Evolutionary conservation across 2,113 vertebrate species (phyloP).

Genomic region (Chaetodon auriga): DNA sequence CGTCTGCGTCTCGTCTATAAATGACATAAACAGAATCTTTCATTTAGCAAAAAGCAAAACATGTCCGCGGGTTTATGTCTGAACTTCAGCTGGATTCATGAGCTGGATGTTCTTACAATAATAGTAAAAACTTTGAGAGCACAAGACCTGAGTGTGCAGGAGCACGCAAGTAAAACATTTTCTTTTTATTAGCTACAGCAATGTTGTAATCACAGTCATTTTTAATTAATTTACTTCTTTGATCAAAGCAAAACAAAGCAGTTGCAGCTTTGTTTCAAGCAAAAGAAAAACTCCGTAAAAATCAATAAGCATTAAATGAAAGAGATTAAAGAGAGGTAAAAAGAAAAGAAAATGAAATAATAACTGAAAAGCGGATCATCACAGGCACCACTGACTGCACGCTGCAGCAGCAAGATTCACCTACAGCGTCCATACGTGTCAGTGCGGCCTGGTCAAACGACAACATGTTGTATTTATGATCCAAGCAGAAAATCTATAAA

Average conservation of each 20-base stretch:
- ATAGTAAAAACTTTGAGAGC: slow-evolving; percentile 4
- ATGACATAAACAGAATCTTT: neutral
- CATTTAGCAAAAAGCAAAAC: neutral
- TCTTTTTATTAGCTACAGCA: slow-evolving; percentile 47
- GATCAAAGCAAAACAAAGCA: slow-evolving; percentile 45
- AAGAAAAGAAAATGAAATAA: neutral
- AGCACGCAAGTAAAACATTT: slow-evolving; percentile 41
- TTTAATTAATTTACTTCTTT: slow-evolving; percentile 38
- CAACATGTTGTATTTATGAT: slow-evolving; percentile 6
- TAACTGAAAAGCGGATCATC: neutral
- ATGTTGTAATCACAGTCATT: slow-evolving; percentile 29
- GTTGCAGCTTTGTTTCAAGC: slow-evolving; percentile 20
- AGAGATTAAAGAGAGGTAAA: slow-evolving; percentile 3
- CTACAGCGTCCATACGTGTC: neutral
- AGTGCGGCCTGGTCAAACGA: neutral
- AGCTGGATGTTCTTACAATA: neutral
- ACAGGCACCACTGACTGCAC: neutral
- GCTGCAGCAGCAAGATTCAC: neutral
- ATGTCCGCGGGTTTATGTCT: neutral
- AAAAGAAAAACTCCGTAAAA: slow-evolving; percentile 27
- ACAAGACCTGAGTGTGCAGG: neutral
- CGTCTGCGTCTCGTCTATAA: neutral
- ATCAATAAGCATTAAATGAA: slow-evolving; percentile 35
- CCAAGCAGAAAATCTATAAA: slow-evolving; percentile 1
- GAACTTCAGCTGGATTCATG: slow-evolving; percentile 4